phyloP scores from a whole-genome alignment of 1,140 invertebrate genomes.

The Samia ricini region DNA sequence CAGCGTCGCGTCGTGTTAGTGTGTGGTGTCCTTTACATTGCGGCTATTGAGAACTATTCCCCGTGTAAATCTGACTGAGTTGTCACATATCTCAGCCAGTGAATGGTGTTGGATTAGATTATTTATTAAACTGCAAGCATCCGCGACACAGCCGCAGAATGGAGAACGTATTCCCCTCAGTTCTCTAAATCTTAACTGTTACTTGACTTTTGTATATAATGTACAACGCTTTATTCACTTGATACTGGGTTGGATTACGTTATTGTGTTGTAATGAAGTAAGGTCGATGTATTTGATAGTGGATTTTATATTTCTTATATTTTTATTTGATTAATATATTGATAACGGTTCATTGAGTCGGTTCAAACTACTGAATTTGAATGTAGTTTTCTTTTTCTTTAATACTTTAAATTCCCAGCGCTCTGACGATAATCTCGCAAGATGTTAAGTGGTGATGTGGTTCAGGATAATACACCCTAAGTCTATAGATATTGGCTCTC shows the following conservation, averaged over 20 bases:
- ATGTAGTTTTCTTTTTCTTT: no score
- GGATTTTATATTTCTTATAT: not conserved
- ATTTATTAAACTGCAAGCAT: conserved; percentile 2
- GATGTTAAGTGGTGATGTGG: no score
- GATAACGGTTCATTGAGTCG: no score
- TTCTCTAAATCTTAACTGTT: not conserved
- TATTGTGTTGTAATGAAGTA: not conserved
- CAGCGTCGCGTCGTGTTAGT: not conserved
- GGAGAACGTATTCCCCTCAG: not conserved
- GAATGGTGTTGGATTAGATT: conserved; percentile 16
- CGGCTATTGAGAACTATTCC: not conserved
- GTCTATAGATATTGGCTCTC: no score
- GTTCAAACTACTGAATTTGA: no score
- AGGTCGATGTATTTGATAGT: not conserved
- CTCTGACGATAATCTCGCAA: no score
- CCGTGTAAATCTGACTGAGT: conserved; percentile 1
- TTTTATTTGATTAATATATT: no score
- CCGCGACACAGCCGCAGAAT: not conserved
- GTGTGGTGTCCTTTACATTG: not conserved
- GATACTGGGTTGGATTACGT: not conserved
- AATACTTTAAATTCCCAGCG: no score
- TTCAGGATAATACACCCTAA: no score
- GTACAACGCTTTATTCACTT: not conserved
- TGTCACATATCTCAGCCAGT: conserved; percentile 8
- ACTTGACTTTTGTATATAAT: not conserved